phyloP scores from a whole-genome alignment of 2,888 invertebrate species.

The Papilio demoleus region DNA sequence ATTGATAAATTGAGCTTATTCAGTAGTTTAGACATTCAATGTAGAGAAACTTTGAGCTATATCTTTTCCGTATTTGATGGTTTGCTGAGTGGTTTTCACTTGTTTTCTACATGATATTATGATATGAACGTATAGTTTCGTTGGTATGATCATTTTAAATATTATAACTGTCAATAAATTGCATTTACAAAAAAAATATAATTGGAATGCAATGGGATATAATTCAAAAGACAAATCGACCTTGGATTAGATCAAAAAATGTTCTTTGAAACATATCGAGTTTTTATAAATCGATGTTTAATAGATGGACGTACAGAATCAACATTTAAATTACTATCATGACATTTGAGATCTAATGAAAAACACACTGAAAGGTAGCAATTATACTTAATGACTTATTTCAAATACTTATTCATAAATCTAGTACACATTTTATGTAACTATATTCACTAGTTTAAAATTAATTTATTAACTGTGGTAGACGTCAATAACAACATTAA shows the following conservation, averaged over 20 bases:
- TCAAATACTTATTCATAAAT: background rate
- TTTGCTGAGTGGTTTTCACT: no score
- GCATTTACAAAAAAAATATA: background rate
- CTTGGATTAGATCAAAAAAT: constrained; percentile 11
- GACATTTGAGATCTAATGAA: constrained; percentile 13
- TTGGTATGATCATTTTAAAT: background rate
- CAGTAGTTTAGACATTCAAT: no score
- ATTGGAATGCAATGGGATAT: background rate
- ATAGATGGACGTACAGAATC: background rate
- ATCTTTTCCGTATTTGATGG: no score
- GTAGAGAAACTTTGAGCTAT: no score
- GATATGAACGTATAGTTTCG: no score
- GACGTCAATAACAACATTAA: no score
- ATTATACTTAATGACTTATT: background rate
- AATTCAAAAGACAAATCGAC: background rate
- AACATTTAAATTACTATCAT: background rate
- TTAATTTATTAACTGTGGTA: no score
- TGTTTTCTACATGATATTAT: no score
- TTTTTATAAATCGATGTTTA: background rate
- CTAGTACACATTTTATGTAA: background rate
- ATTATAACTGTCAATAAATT: background rate
- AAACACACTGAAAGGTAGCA: background rate
- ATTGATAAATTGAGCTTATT: background rate
- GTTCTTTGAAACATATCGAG: background rate
- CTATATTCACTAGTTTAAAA: background rate